Evolutionary conservation across 2,113 vertebrate genomes (phyloP).

Genomic region (Asarcornis scutulata): DNA sequence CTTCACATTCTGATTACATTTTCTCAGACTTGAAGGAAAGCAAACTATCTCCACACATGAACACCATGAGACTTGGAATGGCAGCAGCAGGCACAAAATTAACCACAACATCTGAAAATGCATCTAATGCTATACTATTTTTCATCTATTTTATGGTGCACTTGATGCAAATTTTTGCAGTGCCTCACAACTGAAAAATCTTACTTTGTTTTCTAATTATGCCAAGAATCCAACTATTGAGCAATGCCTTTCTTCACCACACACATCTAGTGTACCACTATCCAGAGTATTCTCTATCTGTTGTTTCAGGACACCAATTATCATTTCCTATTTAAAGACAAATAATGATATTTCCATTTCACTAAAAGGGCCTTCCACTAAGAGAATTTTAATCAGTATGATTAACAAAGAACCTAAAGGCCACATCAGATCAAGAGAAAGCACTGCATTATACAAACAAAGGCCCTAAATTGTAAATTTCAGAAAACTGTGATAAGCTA

Average conservation of each 20-base stretch:
- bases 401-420: conserved; percentile 27
- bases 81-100: not conserved
- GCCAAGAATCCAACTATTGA: not conserved
- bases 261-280: not conserved
- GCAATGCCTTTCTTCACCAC: not conserved
- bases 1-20: not conserved
- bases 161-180: not conserved
- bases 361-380: not conserved
- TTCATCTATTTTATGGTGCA: not conserved
- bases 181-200: not conserved
- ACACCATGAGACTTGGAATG: not conserved
- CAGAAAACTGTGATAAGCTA: conserved; percentile 41
- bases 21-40: not conserved
- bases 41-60: not conserved
- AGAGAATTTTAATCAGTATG: not conserved
- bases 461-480: conserved; percentile 53
- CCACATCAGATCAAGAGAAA: not conserved
- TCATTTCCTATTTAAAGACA: not conserved
- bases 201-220: not conserved
- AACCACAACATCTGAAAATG: not conserved
- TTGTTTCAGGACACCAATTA: not conserved
- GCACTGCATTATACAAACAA: conserved; percentile 47
- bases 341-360: not conserved
- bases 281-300: not conserved
- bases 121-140: not conserved